Evolutionary conservation across 1,140 invertebrate species (phyloP).

Genomic region (Hesperophylax magnus): DNA sequence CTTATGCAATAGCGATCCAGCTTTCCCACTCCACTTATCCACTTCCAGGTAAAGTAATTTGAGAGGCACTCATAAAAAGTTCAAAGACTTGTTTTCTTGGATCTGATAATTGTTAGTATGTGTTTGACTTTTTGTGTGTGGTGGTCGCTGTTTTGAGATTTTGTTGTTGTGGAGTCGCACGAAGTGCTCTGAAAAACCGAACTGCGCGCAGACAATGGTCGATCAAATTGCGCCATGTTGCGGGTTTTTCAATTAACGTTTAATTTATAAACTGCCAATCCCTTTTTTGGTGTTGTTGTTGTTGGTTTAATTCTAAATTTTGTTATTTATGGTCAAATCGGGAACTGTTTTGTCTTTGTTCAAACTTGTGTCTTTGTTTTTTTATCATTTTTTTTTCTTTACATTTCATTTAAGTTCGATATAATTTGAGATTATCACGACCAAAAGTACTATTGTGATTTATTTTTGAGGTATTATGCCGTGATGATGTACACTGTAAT

Average conservation of each 20-base stretch:
- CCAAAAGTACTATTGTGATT: too few species aligned
- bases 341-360: too few species aligned
- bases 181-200: neutral
- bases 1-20: neutral
- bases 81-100: neutral
- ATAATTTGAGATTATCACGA: too few species aligned
- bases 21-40: neutral
- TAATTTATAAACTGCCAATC: neutral
- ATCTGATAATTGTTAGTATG: neutral
- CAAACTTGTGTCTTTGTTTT: too few species aligned
- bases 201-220: constrained; percentile 8
- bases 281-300: too few species aligned
- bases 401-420: too few species aligned
- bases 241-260: neutral
- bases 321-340: too few species aligned
- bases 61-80: neutral
- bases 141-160: neutral
- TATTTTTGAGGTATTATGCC: too few species aligned
- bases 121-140: neutral
- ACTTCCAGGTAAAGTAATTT: neutral
- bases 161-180: neutral
- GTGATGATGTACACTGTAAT: too few species aligned
- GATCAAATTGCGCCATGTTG: constrained; percentile 7
- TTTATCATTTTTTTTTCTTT: too few species aligned
- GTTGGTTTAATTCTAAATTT: too few species aligned